Evolutionary conservation across 2,888 invertebrate genomes (phyloP).

Genomic region (Mythimna pallens): DNA sequence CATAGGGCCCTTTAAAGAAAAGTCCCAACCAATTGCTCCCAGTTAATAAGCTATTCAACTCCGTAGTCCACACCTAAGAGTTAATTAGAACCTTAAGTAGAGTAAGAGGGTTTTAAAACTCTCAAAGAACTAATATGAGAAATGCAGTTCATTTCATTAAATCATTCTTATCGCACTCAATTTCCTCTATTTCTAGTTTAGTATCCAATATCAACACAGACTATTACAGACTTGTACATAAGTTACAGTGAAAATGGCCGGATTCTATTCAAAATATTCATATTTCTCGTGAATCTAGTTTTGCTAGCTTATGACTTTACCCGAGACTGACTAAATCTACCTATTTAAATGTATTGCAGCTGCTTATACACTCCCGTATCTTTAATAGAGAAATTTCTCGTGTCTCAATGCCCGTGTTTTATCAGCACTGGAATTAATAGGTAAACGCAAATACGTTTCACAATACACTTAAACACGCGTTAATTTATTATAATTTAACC

Average conservation of each 20-base stretch:
- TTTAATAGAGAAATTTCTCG: slow-evolving; percentile 23
- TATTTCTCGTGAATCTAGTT: slow-evolving; percentile 37
- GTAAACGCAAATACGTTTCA: background rate
- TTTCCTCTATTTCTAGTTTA: slow-evolving; percentile 33
- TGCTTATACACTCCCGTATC: background rate
- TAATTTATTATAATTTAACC: background rate
- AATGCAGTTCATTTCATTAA: slow-evolving; percentile 23
- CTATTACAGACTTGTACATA: slow-evolving; percentile 18
- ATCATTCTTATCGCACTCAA: slow-evolving; percentile 21
- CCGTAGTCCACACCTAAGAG: background rate
- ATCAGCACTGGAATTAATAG: background rate
- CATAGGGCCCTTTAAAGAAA: background rate
- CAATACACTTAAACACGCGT: background rate
- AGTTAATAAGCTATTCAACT: background rate
- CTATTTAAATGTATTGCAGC: slow-evolving; percentile 14
- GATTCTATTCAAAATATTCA: slow-evolving; percentile 21
- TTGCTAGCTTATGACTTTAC: slow-evolving; percentile 16
- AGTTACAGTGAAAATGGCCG: slow-evolving; percentile 11
- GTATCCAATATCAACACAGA: slow-evolving; percentile 19
- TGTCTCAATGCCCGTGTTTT: background rate
- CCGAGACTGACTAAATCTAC: slow-evolving; percentile 5
- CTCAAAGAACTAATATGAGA: slow-evolving; percentile 4
- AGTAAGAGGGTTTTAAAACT: background rate
- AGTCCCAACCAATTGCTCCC: background rate
- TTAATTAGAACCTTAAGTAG: background rate